Evolutionary conservation across 2,888 invertebrate genomes (phyloP), one percentile per base, ranked within the genome.

Genomic region (Drosophila niveifrons): DNA sequence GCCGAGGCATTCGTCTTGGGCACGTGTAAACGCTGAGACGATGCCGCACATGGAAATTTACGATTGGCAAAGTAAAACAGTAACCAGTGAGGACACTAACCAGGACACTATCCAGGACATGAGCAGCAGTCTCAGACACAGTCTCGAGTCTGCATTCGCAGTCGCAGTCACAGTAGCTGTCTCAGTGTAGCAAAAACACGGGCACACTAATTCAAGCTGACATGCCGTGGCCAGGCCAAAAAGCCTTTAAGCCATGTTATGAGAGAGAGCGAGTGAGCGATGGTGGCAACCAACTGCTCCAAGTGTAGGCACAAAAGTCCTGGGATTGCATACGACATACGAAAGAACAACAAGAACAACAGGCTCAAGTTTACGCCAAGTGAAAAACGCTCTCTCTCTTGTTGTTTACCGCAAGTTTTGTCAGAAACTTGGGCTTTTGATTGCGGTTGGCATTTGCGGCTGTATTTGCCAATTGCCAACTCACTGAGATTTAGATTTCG

Each of bases 151-250:
- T 23, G 23, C 17, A 8, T 8, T 31, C 31, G 9, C 10, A 31
- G 31, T 31, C 31, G 31, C 31, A 31, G 31, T 10, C 31, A 8
- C 1, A 31, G 57, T 48, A 50, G 47, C 58, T 8, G 47, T 36
- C 31, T 52, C 7, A 47, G 28, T n/a, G 44, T 23, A 51, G 18
- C 57, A 23, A 36, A 34, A 63, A 72, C 64, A 63, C 43, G 57
- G 66, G 23, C 76, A 71, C 50, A 83, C 83, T 81, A 83, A 86
- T 86, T 75, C 72, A 71, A 75, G 66, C 72, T 72, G 87, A 83
- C 84, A 86, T 68, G 67, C 61, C 75, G 75, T 71, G 77, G 74
- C 65, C 64, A 47, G 59, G 44, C 44, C 47, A 47, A 70, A 63
- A 63, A 80, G 77, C 86, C 81, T 74, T 79, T 75, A 77, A 81